A percentile compares a stretch with the other conserved stretches of the same genome.
Evolutionary conservation across 64 coral and sea anemone genomes (phyloP).

Genomic region (Pachyseris speciosa): DNA sequence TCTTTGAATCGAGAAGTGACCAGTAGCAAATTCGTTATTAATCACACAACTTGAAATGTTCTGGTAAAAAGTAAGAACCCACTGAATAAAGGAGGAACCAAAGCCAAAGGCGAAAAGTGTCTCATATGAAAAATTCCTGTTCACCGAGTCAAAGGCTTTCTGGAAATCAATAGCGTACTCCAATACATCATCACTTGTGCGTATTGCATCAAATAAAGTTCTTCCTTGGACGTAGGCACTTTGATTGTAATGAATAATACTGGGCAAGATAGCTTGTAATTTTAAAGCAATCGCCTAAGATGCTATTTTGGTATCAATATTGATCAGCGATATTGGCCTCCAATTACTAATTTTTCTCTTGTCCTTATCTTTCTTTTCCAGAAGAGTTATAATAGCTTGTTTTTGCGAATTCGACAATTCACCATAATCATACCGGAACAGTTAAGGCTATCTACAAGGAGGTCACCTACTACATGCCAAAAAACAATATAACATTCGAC

Average conservation of each 20-base stretch:
- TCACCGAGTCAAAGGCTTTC: slow-evolving; percentile 40
- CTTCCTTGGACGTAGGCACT: slow-evolving; percentile 19
- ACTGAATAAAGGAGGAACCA: slow-evolving; percentile 26
- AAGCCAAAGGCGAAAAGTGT: slow-evolving; percentile 30
- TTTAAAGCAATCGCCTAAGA: not conserved
- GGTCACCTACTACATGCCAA: not conserved
- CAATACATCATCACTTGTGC: slow-evolving; percentile 46
- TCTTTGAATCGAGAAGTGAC: slow-evolving; percentile 16
- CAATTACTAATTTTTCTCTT: not conserved
- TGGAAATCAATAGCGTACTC: slow-evolving; percentile 46
- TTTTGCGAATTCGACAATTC: not conserved
- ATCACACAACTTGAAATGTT: slow-evolving; percentile 17
- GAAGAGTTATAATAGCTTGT: not conserved
- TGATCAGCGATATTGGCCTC: slow-evolving; percentile 29
- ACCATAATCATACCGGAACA: not conserved
- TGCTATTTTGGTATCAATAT: slow-evolving; percentile 4
- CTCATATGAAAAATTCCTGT: slow-evolving; percentile 6
- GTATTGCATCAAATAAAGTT: not conserved
- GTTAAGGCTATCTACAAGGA: slow-evolving; percentile 11
- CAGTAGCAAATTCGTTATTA: slow-evolving; percentile 26
- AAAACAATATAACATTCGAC: slow-evolving; percentile 41
- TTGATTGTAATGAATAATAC: not conserved
- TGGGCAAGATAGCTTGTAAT: not conserved
- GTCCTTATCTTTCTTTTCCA: slow-evolving; percentile 18
- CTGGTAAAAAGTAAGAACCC: not conserved